These are phyloP conservation scores for Turdus rufiventris DNA, from an alignment of 2,113 vertebrate species.

Conservation along the genomic window DNA sequence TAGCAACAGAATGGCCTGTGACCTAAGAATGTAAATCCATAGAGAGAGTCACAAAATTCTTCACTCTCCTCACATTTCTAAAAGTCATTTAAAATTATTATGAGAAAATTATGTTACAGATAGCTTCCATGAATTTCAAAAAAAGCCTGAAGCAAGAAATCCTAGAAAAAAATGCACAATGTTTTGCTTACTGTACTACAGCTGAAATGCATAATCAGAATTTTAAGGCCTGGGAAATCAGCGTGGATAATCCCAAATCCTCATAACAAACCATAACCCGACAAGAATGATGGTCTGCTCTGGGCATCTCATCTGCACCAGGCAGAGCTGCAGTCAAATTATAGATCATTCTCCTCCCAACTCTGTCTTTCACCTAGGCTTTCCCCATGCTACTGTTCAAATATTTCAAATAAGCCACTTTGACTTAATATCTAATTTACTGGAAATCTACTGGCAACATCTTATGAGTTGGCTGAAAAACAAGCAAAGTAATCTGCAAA, in stretches of 20 bases:
- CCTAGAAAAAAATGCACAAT: background rate
- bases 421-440: conserved; percentile 52
- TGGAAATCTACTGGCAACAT: conserved; percentile 60
- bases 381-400: background rate
- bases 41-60: background rate
- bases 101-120: background rate
- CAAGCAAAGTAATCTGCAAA: conserved; percentile 45
- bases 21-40: background rate
- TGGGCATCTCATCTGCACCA: background rate
- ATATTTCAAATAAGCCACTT: conserved; percentile 31
- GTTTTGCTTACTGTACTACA: background rate
- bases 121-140: background rate
- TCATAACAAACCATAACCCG: background rate
- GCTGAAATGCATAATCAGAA: background rate
- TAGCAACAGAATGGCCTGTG: background rate
- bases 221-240: background rate
- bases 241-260: background rate
- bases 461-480: conserved; percentile 27
- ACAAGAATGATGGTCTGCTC: background rate
- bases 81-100: background rate
- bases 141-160: background rate
- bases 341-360: background rate
- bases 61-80: background rate
- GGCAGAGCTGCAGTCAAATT: background rate
- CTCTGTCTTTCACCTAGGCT: background rate